These are phyloP conservation scores for Epinotia nisella DNA, from an alignment of 2,888 invertebrate species.

Conservation along the genomic window DNA sequence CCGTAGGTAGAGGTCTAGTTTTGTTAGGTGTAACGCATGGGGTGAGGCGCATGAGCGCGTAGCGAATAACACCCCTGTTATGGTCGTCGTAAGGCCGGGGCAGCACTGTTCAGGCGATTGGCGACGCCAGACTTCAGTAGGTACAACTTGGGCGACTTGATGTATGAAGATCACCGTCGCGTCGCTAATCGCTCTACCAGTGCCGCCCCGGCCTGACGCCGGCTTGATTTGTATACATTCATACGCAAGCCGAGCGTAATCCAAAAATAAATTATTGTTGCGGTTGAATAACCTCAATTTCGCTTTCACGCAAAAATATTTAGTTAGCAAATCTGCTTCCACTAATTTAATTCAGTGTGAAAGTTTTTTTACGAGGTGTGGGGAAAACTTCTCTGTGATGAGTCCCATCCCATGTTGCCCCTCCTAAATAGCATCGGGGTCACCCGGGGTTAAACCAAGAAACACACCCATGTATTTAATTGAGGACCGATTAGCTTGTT, in stretches of 20 bases:
- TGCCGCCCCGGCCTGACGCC: no score
- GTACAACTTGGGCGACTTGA: no score
- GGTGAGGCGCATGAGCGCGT: no score
- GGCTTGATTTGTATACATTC: background rate
- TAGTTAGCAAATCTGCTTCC: background rate
- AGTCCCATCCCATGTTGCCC: background rate
- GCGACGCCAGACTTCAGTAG: no score
- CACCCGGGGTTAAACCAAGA: background rate
- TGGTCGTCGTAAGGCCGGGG: no score
- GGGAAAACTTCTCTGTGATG: background rate
- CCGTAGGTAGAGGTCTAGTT: no score
- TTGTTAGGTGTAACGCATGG: no score
- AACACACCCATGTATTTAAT: background rate
- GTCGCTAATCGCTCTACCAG: no score
- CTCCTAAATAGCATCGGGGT: background rate
- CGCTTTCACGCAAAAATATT: slow-evolving; percentile 6
- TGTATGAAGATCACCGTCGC: no score
- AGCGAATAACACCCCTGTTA: no score
- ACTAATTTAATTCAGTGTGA: background rate
- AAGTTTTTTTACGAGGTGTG: background rate
- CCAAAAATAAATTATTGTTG: slow-evolving; percentile 18
- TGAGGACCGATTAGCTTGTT: background rate
- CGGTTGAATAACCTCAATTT: slow-evolving; percentile 23
- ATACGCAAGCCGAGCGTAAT: slow-evolving; percentile 7
- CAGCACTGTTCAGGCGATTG: no score